Conservation (phyloP, 2,113 vertebrate species). For the Pachyramphus minor region DNA sequence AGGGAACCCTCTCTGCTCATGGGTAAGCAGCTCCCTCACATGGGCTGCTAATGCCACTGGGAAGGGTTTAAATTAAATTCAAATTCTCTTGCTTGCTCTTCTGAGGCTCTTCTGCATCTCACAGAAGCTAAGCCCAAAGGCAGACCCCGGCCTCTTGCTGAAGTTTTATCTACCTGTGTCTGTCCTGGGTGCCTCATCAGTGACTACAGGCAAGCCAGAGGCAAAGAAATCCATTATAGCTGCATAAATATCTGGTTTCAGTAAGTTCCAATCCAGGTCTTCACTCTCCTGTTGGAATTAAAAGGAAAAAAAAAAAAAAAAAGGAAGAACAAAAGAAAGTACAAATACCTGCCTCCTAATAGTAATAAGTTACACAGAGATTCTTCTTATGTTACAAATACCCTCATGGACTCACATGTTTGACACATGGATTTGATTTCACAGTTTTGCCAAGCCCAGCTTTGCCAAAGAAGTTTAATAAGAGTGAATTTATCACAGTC, state of each 20-base stretch:
- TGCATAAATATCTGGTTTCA: constrained; percentile 97
- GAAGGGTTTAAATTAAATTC: neutral
- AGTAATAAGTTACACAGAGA: neutral
- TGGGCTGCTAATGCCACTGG: neutral
- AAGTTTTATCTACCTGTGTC: constrained; percentile 82
- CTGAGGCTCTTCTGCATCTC: neutral
- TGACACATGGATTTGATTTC: neutral
- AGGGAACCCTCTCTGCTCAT: neutral
- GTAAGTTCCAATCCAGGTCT: constrained; percentile 89
- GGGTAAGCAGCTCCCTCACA: neutral
- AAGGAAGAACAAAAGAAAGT: neutral
- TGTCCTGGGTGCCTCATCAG: constrained; percentile 80
- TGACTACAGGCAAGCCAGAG: constrained; percentile 90
- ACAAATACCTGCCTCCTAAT: neutral
- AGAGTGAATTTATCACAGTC: neutral
- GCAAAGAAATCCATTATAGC: constrained; percentile 98
- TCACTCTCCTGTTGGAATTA: constrained; percentile 71
- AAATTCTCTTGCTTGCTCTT: neutral
- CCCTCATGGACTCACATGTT: accelerated
- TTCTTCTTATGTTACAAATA: neutral
- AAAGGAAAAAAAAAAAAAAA: neutral
- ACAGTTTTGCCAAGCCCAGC: neutral
- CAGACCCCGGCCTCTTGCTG: neutral
- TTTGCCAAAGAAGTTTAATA: neutral
- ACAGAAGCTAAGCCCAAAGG: neutral